Evolutionary conservation across 2,797 vertebrate genomes (phyloP).

Genomic region (Phoeniculus purpureus): DNA sequence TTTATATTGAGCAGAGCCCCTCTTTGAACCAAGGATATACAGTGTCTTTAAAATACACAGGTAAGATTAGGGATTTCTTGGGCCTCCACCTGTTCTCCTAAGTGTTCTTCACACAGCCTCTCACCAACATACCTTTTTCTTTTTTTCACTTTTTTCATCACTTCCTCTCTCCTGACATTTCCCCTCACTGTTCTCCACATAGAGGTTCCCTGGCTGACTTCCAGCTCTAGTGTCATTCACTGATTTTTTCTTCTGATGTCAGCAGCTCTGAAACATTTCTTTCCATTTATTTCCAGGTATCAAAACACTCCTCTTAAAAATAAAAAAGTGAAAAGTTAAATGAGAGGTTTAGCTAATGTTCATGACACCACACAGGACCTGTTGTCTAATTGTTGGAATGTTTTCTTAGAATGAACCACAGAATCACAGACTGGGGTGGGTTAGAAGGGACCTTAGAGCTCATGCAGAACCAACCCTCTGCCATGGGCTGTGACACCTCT

Average conservation of each 20-base stretch:
- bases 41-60: background rate
- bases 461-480: no score
- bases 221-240: background rate
- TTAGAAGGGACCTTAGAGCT: no score
- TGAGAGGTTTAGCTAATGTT: no score
- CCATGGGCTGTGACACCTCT: no score
- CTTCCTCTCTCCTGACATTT: background rate
- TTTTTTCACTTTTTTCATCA: background rate
- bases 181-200: background rate
- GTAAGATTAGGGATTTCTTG: constrained; percentile 30
- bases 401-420: background rate
- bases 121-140: background rate
- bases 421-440: no score
- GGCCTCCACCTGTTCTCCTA: background rate
- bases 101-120: constrained; percentile 4
- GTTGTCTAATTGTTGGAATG: background rate
- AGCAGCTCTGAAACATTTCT: background rate
- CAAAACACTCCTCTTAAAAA: constrained; percentile 25
- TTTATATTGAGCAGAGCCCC: background rate
- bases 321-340: background rate
- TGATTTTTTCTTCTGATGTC: constrained; percentile 11
- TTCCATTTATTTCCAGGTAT: constrained; percentile 29
- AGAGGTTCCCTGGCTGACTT: constrained; percentile 6
- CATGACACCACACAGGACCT: background rate
- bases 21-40: constrained; percentile 40